Conservation (phyloP, 2,797 vertebrate species). For the Dryobates pubescens region DNA sequence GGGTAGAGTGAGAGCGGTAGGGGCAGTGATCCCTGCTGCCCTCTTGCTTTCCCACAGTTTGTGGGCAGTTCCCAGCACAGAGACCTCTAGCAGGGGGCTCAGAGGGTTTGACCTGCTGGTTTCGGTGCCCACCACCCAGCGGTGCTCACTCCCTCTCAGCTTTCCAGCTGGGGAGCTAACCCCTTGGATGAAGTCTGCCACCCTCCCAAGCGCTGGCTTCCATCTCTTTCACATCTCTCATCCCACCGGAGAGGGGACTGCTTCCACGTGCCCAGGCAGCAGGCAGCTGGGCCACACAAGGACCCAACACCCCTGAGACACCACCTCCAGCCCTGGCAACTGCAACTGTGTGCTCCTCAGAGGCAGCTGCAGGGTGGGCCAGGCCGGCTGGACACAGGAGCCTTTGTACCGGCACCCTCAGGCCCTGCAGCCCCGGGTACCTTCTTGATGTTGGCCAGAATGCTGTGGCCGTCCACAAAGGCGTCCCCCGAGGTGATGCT, state of each 20-base stretch:
- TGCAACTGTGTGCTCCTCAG: neutral
- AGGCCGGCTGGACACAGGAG: neutral
- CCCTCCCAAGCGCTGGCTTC: neutral
- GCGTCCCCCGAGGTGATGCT: slow-evolving; percentile 91
- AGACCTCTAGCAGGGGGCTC: neutral
- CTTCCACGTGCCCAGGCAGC: neutral
- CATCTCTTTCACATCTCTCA: neutral
- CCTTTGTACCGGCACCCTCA: rapidly evolving
- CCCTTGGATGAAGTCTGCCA: neutral
- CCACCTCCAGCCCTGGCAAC: neutral
- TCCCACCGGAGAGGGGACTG: neutral
- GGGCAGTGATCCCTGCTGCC: neutral
- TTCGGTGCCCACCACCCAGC: neutral
- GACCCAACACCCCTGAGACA: rapidly evolving
- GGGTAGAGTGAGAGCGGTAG: neutral
- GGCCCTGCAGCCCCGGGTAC: slow-evolving; percentile 59
- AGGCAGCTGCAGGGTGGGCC: neutral
- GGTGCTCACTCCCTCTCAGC: too few relatives aligned
- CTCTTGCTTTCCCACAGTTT: neutral
- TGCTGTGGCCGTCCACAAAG: slow-evolving; percentile 94
- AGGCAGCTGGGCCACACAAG: neutral
- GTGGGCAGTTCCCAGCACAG: neutral
- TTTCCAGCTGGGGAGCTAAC: neutral
- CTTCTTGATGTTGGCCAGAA: slow-evolving; percentile 92
- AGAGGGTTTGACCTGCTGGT: neutral